Evolutionary conservation across 2,797 vertebrate species (phyloP), one percentile per base, ranked within the genome.

Genomic region (Smutsia gigantea): DNA sequence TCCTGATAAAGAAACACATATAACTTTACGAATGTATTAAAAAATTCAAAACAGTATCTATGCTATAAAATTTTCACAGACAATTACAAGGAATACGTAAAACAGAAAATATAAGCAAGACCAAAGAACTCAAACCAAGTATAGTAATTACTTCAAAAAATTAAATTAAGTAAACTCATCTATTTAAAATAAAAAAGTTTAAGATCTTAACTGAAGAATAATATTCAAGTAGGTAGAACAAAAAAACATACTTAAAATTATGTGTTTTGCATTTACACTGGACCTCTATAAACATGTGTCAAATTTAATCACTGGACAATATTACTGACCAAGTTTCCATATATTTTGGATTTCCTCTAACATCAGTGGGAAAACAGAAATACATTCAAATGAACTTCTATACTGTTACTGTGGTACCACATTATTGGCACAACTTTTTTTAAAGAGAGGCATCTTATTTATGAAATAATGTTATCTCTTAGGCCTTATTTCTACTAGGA

Each of bases 171-270:
- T 42, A 46, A 72, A 82, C 13, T 55, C 71, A 85, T 68, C 7
- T 75, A 86, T 46, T 25, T 95, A 72, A 94, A 91, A 10, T 61
- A 34, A 77, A 46, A 83, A 81, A 15, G 4, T 23, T 55, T 72
- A 66, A 79, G 18, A 18, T 87, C 64, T 27, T 37, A 77, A 77
- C 53, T 84, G 64, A 92, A 68, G 63, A n/a, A 59, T 71, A 61
- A 59, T 59, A 55, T 46, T 79, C 6, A 96, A 87, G 0, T 53
- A 81, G 37, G 5, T 29, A 57, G 17, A 79, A 79, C 23, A 53
- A 53, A 83, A 90, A 87, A 14, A 68, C 39, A n/a, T 87, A 42
- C 5, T 83, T 86, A 61, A 87, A 87, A 78, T 46, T 49, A 19
- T 7, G 1, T 64, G 3, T 12, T 11, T 59, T 64, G 1, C 0